Conservation (phyloP, 2,888 invertebrate genomes). For the Seira musarum region DNA sequence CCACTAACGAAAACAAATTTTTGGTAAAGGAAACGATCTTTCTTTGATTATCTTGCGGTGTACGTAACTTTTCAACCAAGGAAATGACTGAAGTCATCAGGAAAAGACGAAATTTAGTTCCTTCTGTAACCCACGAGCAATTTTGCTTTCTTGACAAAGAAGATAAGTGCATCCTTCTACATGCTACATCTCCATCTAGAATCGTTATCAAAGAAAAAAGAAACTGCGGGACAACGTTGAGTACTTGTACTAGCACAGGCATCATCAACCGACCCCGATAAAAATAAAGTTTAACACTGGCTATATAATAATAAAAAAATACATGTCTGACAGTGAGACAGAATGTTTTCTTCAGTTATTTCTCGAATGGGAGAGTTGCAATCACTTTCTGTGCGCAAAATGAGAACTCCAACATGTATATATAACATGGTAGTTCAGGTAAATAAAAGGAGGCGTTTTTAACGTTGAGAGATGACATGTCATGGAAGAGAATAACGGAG, state of each 20-base stretch:
- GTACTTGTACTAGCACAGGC: no score
- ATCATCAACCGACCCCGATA: neutral
- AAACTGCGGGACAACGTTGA: neutral
- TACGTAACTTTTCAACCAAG: neutral
- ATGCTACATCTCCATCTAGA: neutral
- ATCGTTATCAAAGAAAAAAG: neutral
- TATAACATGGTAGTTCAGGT: neutral
- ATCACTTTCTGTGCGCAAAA: neutral
- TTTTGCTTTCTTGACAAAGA: neutral
- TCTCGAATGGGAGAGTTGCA: neutral
- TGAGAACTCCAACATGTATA: neutral
- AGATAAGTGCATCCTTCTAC: neutral
- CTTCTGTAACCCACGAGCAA: neutral
- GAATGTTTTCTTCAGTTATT: neutral
- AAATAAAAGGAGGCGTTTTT: neutral
- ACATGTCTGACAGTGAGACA: neutral
- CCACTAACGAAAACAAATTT: neutral
- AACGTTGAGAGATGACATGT: slow-evolving; percentile 49
- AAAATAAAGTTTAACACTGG: neutral
- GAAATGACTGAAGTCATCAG: neutral
- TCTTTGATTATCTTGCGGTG: slow-evolving; percentile 9
- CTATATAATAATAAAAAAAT: neutral
- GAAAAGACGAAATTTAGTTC: neutral
- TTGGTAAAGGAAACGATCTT: neutral
- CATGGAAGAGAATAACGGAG: slow-evolving; percentile 19